Evolutionary conservation across 2,113 vertebrate species (phyloP).

Genomic region (Nesogale talazaci): DNA sequence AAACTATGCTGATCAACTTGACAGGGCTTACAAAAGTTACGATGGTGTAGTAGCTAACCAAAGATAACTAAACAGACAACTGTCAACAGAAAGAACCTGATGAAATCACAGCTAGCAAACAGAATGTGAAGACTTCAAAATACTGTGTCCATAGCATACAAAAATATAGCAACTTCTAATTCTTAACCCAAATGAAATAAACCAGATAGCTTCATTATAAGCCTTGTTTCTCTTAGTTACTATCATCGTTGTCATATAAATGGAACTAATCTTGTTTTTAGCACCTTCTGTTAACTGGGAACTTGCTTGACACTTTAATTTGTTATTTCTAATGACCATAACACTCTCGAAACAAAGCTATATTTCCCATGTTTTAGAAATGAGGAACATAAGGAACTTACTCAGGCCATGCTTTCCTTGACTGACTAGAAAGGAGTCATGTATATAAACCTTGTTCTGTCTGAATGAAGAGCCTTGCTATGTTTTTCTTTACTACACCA

Average conservation of each 20-base stretch:
- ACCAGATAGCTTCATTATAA: slow-evolving; percentile 6
- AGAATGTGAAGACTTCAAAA: slow-evolving; percentile 17
- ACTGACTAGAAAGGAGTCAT: background rate
- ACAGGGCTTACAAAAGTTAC: slow-evolving; percentile 4
- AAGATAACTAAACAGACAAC: background rate
- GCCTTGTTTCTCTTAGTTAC: background rate
- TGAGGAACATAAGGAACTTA: background rate
- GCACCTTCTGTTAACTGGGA: background rate
- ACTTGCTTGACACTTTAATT: background rate
- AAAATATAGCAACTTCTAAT: background rate
- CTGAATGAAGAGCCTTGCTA: background rate
- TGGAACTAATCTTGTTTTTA: background rate
- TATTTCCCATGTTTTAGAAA: background rate
- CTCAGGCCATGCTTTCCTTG: background rate
- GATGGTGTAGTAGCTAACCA: slow-evolving; percentile 4
- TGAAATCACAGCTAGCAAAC: slow-evolving; percentile 6
- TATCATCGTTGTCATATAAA: background rate
- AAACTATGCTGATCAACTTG: slow-evolving; percentile 5
- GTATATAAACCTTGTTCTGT: background rate
- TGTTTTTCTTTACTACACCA: background rate
- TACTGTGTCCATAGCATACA: background rate
- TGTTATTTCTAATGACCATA: background rate
- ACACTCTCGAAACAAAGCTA: background rate
- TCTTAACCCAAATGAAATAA: background rate
- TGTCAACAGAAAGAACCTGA: background rate